These are phyloP conservation scores for Hypomesus transpacificus DNA, from an alignment of 2,113 vertebrate genomes.

Conservation along the genomic window DNA sequence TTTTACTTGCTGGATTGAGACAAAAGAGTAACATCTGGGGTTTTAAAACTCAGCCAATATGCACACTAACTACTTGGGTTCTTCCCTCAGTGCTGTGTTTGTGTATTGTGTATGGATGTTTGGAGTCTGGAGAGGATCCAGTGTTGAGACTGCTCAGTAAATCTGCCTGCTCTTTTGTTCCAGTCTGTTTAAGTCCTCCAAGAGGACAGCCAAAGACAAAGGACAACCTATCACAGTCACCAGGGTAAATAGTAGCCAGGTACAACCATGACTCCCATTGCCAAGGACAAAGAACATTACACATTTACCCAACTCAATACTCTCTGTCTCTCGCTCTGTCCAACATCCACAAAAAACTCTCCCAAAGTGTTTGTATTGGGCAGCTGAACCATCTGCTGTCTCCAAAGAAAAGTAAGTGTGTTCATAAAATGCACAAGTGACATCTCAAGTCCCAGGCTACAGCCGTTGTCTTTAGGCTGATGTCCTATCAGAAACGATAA, in stretches of 20 bases:
- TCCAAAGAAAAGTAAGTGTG: neutral
- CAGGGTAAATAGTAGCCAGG: slow-evolving; percentile 35
- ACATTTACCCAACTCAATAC: slow-evolving; percentile 28
- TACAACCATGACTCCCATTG: slow-evolving; percentile 11
- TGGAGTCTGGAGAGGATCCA: slow-evolving; percentile 21
- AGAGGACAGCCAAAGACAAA: slow-evolving; percentile 19
- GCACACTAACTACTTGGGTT: neutral
- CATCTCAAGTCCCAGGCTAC: neutral
- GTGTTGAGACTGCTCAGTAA: slow-evolving; percentile 31
- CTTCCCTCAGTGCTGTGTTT: neutral
- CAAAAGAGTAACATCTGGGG: slow-evolving; percentile 21
- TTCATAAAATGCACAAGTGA: neutral
- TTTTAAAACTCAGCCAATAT: slow-evolving; percentile 22
- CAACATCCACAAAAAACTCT: neutral
- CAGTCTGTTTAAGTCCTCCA: slow-evolving; percentile 16
- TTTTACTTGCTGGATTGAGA: slow-evolving; percentile 9
- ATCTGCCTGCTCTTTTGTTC: slow-evolving; percentile 37
- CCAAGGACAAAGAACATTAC: neutral
- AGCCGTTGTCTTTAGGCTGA: neutral
- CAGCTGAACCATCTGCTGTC: neutral
- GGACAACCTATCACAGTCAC: slow-evolving; percentile 24
- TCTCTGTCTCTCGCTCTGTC: neutral
- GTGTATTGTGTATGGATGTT: slow-evolving; percentile 22
- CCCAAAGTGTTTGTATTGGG: neutral
- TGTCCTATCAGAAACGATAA: neutral